Evolutionary conservation across 2,888 invertebrate species (phyloP), one percentile per base, ranked within the genome.

Genomic region (Margaritifera margaritifera): DNA sequence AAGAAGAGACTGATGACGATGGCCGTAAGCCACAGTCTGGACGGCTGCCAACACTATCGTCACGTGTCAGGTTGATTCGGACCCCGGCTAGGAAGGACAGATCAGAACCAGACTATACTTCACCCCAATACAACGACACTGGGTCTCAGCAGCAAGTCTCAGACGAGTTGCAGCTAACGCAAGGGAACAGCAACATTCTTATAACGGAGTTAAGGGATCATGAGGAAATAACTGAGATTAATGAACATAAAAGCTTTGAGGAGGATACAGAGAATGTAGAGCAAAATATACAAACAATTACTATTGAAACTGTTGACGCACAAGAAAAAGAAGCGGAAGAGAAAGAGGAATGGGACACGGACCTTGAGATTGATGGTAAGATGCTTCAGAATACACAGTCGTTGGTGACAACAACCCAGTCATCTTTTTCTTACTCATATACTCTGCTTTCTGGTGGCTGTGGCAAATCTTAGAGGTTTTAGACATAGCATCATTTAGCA

Each of bases 321-420:
- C 42, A 42, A 6, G 56, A 56, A 0, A 71, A 68, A 11, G 62
- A 61, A 54, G 68, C 68, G 8, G 75, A 75, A 31, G 79, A 79
- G 58, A 64, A 61, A 18, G 62, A 62, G 58, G 81, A 81, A 59
- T 82, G 79, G 75, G 81, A 82, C 58, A 82, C 81, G 22, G 81
- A 82, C 62, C 69, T 82, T 20, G 80, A 82, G 70, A 74, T 79
- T 20, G 81, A 81, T 73, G 78, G 80, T 83, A 66, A 69, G 66
- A 64, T 52, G 4, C 5, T 4, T 4, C 52, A 50, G 66, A 50
- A 59, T 59, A 59, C 11, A n/a, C 8, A 59, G 24, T 59, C 22
- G 27, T 42, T 42, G 42, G 42, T 42, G 42, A 42, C 15, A 2
- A 15, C 11, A 3, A 15, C 42, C 42, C 15, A 42, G 42, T 42